Conservation (phyloP, 1,140 invertebrate genomes). For the Galleria mellonella region DNA sequence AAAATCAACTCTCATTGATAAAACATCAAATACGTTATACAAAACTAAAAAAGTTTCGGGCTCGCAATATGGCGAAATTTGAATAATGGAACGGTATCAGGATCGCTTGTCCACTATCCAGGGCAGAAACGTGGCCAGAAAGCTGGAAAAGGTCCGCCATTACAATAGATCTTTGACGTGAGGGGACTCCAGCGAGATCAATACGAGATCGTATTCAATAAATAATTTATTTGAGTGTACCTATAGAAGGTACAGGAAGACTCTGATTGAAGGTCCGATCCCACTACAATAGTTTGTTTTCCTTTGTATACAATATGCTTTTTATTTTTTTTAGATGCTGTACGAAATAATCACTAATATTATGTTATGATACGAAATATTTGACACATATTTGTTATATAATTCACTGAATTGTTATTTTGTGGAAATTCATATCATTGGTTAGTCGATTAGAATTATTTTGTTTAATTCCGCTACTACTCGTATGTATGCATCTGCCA, state of each 20-base stretch:
- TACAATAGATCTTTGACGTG: conserved; percentile 13
- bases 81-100: conserved; percentile 44
- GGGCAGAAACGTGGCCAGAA: conserved; percentile 2
- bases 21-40: conserved; percentile 1
- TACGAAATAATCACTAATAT: background rate
- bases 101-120: conserved; percentile 6
- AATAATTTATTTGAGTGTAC: conserved; percentile 15
- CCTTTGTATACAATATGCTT: too few species aligned
- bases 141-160: conserved; percentile 7
- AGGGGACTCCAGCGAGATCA: background rate
- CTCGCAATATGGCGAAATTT: conserved; percentile 36
- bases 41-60: conserved; percentile 24
- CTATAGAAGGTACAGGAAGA: conserved; percentile 10
- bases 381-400: too few species aligned
- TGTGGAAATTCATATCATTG: too few species aligned
- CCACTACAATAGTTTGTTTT: conserved; percentile 11
- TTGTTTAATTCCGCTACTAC: too few species aligned
- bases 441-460: too few species aligned
- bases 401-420: too few species aligned
- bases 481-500: too few species aligned
- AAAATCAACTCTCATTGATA: too few species aligned
- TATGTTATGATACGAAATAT: too few species aligned
- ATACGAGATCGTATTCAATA: conserved; percentile 2
- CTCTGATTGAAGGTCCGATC: conserved; percentile 16
- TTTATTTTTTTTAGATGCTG: background rate